Evolutionary conservation across 2,797 vertebrate species (phyloP).

Genomic region (Heterohyrax brucei): DNA sequence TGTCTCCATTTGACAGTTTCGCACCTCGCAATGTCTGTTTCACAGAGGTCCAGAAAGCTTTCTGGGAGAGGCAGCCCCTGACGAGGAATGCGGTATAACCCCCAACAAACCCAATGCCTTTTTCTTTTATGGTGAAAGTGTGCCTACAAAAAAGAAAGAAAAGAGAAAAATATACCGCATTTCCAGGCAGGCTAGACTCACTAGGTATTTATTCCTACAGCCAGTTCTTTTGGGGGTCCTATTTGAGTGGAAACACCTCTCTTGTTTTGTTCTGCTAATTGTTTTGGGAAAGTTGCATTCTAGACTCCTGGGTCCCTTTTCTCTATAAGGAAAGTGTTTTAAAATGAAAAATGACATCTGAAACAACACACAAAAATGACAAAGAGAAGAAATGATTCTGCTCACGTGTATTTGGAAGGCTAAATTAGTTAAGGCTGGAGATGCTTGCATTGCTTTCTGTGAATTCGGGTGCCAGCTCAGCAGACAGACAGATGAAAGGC

Average conservation of each 20-base stretch:
- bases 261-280: background rate
- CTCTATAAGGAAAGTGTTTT: background rate
- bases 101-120: background rate
- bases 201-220: slow-evolving; percentile 33
- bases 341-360: background rate
- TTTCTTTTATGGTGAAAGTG: slow-evolving; percentile 53
- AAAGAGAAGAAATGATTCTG: background rate
- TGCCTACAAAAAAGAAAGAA: background rate
- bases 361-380: background rate
- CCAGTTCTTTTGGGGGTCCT: background rate
- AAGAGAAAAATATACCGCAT: slow-evolving; percentile 12
- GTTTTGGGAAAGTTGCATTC: background rate
- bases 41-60: slow-evolving; percentile 73
- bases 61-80: slow-evolving; percentile 4
- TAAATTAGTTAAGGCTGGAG: background rate
- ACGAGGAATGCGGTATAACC: no score
- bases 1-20: slow-evolving; percentile 84
- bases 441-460: background rate
- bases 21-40: slow-evolving; percentile 83
- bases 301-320: background rate
- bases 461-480: background rate
- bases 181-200: slow-evolving; percentile 50
- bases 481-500: background rate
- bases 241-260: slow-evolving; percentile 41
- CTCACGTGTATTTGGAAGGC: no score